Evolutionary conservation across 2,797 vertebrate genomes (phyloP).

Genomic region (Microcaecilia unicolor): DNA sequence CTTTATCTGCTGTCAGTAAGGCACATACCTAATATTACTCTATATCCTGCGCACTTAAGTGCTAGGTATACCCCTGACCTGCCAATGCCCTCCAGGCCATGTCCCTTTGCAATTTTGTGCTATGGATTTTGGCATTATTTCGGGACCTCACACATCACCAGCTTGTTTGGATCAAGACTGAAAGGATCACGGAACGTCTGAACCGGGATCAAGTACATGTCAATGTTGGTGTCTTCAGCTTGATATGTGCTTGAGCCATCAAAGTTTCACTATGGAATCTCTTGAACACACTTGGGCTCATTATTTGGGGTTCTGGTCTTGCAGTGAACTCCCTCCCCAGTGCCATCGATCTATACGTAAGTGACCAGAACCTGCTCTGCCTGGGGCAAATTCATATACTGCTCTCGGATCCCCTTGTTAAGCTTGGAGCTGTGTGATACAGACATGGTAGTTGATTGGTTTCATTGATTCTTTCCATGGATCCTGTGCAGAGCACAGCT

Average conservation of each 20-base stretch:
- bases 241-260: constrained; percentile 75
- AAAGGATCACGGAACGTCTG: constrained; percentile 79
- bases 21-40: too few species aligned
- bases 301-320: constrained; percentile 67
- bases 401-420: constrained; percentile 63
- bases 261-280: constrained; percentile 79
- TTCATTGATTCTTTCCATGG: too few species aligned
- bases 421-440: constrained; percentile 65
- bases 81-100: too few species aligned
- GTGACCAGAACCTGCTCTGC: constrained; percentile 60
- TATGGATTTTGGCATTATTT: too few species aligned
- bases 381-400: constrained; percentile 73
- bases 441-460: constrained; percentile 35
- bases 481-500: too few species aligned
- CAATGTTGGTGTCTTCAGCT: constrained; percentile 63
- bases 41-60: too few species aligned
- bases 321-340: constrained; percentile 65
- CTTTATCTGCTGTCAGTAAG: too few species aligned
- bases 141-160: constrained; percentile 80
- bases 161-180: constrained; percentile 74
- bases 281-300: constrained; percentile 59
- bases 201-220: constrained; percentile 76
- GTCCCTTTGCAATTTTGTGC: too few species aligned
- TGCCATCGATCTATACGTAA: constrained; percentile 81
- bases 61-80: too few species aligned